Conservation (phyloP, 2,113 vertebrate species). For the Hassar affinis region DNA sequence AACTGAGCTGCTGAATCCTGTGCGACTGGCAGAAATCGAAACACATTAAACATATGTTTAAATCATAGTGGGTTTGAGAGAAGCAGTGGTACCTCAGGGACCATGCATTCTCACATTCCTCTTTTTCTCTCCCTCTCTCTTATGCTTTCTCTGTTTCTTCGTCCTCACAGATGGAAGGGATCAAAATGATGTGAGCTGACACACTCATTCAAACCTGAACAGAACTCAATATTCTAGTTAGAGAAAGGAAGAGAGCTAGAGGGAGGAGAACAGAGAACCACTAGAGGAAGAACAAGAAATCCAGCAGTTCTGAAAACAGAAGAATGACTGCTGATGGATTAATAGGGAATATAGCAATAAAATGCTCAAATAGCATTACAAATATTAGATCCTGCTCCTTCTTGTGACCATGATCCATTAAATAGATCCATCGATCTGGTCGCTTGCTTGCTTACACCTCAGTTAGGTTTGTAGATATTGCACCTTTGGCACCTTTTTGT, state of each 20-base stretch:
- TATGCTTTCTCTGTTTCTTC: constrained; percentile 45
- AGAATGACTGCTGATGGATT: constrained; percentile 23
- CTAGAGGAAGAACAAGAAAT: constrained; percentile 58
- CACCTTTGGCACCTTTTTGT: too few species aligned
- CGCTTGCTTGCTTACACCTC: neutral
- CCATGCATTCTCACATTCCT: constrained; percentile 46
- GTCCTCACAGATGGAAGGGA: constrained; percentile 58
- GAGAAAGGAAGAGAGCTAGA: neutral
- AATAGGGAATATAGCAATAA: constrained; percentile 50
- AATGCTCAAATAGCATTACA: neutral
- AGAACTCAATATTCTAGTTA: constrained; percentile 19
- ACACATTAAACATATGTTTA: constrained; percentile 60
- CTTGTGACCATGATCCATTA: neutral
- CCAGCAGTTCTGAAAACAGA: constrained; percentile 57
- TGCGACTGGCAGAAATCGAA: constrained; percentile 46
- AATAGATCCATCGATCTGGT: neutral
- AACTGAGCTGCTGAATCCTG: neutral
- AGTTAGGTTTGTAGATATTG: neutral
- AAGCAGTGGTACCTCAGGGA: constrained; percentile 57
- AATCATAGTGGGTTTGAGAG: constrained; percentile 52
- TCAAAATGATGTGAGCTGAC: constrained; percentile 64
- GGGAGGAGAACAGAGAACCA: neutral
- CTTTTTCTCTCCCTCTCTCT: constrained; percentile 15
- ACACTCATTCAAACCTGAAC: constrained; percentile 32
- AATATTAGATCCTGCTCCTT: too few species aligned